Base-by-base conservation (phyloP, 2,888 invertebrate genomes). In the Chrysina gloriosa region DNA sequence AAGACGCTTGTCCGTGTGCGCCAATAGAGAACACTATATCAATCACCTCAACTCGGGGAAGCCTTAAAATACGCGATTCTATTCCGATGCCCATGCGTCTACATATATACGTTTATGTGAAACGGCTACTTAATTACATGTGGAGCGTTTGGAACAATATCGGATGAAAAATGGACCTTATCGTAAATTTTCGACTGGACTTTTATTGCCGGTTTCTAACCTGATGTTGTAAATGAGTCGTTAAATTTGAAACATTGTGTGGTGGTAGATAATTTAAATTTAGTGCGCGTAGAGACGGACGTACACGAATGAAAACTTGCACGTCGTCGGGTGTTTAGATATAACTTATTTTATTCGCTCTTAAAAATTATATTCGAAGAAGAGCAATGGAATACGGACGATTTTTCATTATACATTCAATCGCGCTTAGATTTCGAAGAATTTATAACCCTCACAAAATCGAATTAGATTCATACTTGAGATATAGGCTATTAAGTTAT, bases 81-180 rank as follows among this genome's bases (percentile, higher is more conserved):
- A 29, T 29, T 50, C 19, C 42, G 7, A 16, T 6, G 14, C 3
- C 7, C 14, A 19, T 19, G 50, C 50, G n/a, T 29, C 16, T 29
- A 27, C 14, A 4, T 14, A 14, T 39, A 19, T 3, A 2, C 9
- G 1, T 31, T 6, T 31, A 4, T n/a, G 31, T 31, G 42, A 42
- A 16, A 5, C 45, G 9, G 31, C 31, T 52, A 52, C 52, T 52
- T 52, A 52, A 52, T 52, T 52, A 52, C 31, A 52, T 31, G 6
- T 34, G 52, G 52, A 29, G 19, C 52, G 14, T 75, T 78, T 14
- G 45, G 14, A 77, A 78, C 78, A 78, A 79, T 80, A 78, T 78
- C 65, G 31, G n/a, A 52, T 52, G 52, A 52, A 52, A 52, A 52
- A 52, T 52, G 52, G 31, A 19, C 52, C 31, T 16, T 31, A 31